These are phyloP conservation scores for Elachura formosa DNA, from an alignment of 2,113 vertebrate genomes.

Conservation along the genomic window DNA sequence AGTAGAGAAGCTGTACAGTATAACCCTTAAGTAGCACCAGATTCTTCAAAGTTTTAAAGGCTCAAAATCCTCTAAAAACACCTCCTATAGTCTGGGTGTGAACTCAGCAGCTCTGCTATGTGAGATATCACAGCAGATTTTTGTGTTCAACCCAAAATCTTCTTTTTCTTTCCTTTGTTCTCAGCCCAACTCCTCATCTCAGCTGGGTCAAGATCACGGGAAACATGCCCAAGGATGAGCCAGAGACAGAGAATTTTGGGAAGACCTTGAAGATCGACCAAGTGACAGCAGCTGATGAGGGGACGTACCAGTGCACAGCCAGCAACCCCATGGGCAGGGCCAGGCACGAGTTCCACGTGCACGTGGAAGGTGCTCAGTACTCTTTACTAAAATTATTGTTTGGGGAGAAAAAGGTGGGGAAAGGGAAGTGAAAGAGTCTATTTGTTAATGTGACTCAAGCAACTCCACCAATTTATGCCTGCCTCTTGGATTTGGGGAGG, in stretches of 20 bases:
- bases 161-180: not conserved
- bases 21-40: not conserved
- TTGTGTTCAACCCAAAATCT: not conserved
- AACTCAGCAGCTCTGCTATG: not conserved
- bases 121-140: not conserved
- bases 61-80: not conserved
- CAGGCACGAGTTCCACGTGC: conserved; percentile 80
- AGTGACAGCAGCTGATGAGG: conserved; percentile 76
- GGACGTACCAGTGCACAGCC: conserved; percentile 86
- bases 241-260: conserved; percentile 74
- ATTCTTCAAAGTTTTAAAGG: not conserved
- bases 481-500: not conserved
- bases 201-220: conserved; percentile 81
- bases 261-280: conserved; percentile 80
- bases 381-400: not conserved
- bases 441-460: not conserved
- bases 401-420: not conserved
- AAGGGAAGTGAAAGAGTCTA: not conserved
- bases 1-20: rapidly evolving
- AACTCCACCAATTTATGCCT: not conserved
- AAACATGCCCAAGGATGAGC: conserved; percentile 67
- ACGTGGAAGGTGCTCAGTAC: conserved; percentile 80
- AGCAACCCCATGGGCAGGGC: conserved; percentile 76
- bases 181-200: conserved; percentile 87
- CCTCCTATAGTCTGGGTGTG: not conserved